Percentiles rank a stretch among this genome's conserved stretches.
phyloP scores from a whole-genome alignment of 2,888 invertebrate species.

The Aporophyla lueneburgensis region DNA sequence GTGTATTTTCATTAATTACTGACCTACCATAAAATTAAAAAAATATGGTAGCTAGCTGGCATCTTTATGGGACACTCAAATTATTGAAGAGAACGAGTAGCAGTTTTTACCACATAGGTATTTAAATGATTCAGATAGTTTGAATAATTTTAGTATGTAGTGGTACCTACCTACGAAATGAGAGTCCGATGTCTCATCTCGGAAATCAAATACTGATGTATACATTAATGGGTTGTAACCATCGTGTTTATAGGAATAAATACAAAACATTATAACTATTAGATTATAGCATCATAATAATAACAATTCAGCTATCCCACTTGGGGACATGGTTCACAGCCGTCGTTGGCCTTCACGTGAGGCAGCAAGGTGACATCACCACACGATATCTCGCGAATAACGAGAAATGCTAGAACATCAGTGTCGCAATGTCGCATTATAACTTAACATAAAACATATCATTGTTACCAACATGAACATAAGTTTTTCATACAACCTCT shows the following conservation, averaged over 20 bases:
- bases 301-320: conserved; percentile 23
- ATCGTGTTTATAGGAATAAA: conserved; percentile 22
- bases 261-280: conserved; percentile 28
- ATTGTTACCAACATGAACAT: conserved; percentile 26
- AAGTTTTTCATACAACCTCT: conserved; percentile 6
- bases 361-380: conserved; percentile 17
- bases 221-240: neutral
- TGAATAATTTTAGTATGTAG: too few species aligned
- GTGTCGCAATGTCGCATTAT: conserved; percentile 1
- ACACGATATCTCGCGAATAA: conserved; percentile 7
- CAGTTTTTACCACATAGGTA: neutral
- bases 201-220: neutral
- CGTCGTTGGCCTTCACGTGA: conserved; percentile 7
- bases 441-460: conserved; percentile 31
- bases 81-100: neutral
- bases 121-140: neutral
- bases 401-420: neutral
- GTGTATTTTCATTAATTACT: neutral
- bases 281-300: conserved; percentile 25
- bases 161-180: neutral
- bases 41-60: neutral
- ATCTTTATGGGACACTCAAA: neutral
- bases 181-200: neutral
- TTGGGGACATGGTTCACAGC: conserved; percentile 37
- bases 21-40: neutral